Evolutionary conservation across 2,113 vertebrate genomes (phyloP), one percentile per base, ranked within the genome.

Genomic region (Dasyprocta punctata): DNA sequence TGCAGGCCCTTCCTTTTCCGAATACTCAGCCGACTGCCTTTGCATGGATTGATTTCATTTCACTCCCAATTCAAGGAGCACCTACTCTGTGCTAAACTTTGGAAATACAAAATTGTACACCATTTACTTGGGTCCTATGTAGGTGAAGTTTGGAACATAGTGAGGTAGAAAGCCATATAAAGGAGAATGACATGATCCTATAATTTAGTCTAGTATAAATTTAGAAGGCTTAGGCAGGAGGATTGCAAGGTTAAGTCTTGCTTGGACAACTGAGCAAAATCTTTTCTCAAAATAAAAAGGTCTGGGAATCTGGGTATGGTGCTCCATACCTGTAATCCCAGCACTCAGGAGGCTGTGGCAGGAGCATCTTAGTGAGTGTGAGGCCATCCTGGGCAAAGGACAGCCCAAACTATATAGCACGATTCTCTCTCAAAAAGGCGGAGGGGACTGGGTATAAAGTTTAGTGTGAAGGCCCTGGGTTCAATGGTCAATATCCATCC

Each of bases 11-110:
- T 96, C 67, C 26, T 69, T n/a, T 92, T 92, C 28, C 44, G 75
- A 90, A 85, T 47, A 56, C 16, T 58, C n/a, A 44, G 54, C 44
- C 38, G 86, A 38, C 52, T 71, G 56, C 60, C 61, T 89, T 84
- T 96, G 60, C 16, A 90, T 71, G 61, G 93, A 47, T 88, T 77
- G 49, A 36, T 92, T 94, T 89, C 13, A 85, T 73, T 95, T 95
- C 69, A 94, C 96, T 97, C 94, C 33, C 90, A 90, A 97, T 93
- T 94, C 96, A 96, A 22, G 49, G 75, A 89, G 44, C 20, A 56
- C 95, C 77, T 84, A 81, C 81, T 97, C 63, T 90, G 94, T 24
- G 41, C 30, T 88, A 83, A 93, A 82, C 58, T 80, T 92, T 78
- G 60, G 56, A 54, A 96, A 97, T 83, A 88, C 41, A 86, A 94